Conservation (phyloP, 2,113 vertebrate species). For the Poeciliopsis retropinna region DNA sequence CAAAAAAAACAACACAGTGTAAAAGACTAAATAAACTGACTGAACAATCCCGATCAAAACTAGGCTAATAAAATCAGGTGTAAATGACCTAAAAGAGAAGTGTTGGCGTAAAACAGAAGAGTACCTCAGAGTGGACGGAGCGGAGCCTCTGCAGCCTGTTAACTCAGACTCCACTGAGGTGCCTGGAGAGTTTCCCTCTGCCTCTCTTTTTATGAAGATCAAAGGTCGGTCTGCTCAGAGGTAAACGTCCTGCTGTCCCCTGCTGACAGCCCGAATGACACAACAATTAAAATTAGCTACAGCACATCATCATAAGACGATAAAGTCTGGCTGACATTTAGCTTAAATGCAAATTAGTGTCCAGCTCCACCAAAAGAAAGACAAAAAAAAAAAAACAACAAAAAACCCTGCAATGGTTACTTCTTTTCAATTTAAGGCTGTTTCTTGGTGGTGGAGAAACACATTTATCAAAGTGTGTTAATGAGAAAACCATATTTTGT, state of each 20-base stretch:
- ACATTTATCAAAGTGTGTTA: too few relatives aligned
- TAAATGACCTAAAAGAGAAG: too few relatives aligned
- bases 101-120: neutral
- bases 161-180: neutral
- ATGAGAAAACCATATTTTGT: too few relatives aligned
- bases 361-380: neutral
- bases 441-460: neutral
- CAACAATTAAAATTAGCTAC: neutral
- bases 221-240: conserved; percentile 54
- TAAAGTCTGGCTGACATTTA: neutral
- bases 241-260: neutral
- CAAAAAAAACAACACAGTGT: neutral
- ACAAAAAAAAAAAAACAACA: neutral
- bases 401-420: too few relatives aligned
- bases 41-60: neutral
- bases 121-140: conserved; percentile 28
- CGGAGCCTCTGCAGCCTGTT: neutral
- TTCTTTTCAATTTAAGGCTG: neutral
- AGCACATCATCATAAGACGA: neutral
- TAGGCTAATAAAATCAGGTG: neutral
- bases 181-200: neutral
- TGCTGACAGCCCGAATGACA: neutral
- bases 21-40: neutral
- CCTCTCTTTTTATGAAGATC: conserved; percentile 20
- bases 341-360: neutral